Evolutionary conservation across 2,797 vertebrate species (phyloP).

Genomic region (Thamnophis elegans): DNA sequence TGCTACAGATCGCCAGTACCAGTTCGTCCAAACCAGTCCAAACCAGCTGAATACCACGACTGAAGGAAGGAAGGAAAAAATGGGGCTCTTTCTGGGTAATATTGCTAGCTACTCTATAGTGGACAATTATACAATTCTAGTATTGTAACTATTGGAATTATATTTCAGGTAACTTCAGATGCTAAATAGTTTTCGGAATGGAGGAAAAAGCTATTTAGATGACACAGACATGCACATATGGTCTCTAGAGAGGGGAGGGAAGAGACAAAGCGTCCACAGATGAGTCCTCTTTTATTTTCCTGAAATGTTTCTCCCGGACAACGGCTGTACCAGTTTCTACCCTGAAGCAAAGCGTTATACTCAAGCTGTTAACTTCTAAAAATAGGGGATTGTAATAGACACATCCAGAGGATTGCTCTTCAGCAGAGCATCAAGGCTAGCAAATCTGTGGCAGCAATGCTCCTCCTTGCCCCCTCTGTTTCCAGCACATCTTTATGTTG

Average conservation of each 20-base stretch:
- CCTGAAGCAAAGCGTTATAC: conserved; percentile 72
- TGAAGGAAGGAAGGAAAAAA: neutral
- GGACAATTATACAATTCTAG: conserved; percentile 41
- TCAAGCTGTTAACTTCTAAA: conserved; percentile 71
- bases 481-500: conserved; percentile 22
- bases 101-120: conserved; percentile 13
- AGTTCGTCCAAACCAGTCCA: too few species aligned
- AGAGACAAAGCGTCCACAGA: conserved; percentile 56
- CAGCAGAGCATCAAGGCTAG: conserved; percentile 44
- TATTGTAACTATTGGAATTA: conserved; percentile 33
- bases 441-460: conserved; percentile 31
- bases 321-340: conserved; percentile 60
- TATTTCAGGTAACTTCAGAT: conserved; percentile 54
- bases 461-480: neutral
- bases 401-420: conserved; percentile 53
- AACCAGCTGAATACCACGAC: too few species aligned
- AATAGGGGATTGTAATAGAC: conserved; percentile 67
- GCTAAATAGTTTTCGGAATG: conserved; percentile 58
- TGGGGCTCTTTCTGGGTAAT: neutral
- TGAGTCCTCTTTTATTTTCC: conserved; percentile 66
- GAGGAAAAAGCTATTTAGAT: conserved; percentile 41
- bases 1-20: too few species aligned
- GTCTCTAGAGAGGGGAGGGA: conserved; percentile 26
- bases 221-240: conserved; percentile 47
- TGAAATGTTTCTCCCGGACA: conserved; percentile 66